A percentile compares a stretch with the other conserved stretches of the same genome.
phyloP scores from a whole-genome alignment of 2,888 invertebrate species.

The Apotomis capreana region DNA sequence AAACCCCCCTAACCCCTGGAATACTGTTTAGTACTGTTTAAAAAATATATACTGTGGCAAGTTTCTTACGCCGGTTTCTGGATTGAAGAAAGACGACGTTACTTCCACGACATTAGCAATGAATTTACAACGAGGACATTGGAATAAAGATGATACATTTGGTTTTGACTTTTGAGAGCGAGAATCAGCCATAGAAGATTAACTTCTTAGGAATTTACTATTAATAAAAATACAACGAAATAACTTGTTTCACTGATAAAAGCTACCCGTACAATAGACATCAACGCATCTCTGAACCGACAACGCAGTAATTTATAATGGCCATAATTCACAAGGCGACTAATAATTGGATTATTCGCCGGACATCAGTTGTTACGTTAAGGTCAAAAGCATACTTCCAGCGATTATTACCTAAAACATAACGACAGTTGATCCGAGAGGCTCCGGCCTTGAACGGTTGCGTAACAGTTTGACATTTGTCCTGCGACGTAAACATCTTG shows the following conservation, averaged over 20 bases:
- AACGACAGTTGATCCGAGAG: constrained; percentile 47
- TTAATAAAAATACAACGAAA: not conserved
- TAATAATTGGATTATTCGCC: constrained; percentile 28
- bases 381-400: constrained; percentile 34
- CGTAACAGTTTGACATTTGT: constrained; percentile 67
- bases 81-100: too few species aligned
- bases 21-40: too few species aligned
- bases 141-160: too few species aligned
- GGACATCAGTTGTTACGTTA: constrained; percentile 34
- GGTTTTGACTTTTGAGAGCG: too few species aligned
- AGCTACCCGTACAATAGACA: constrained; percentile 55
- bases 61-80: too few species aligned
- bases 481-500: constrained; percentile 55
- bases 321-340: constrained; percentile 16
- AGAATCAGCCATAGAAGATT: too few species aligned
- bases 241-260: not conserved
- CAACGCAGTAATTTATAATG: not conserved
- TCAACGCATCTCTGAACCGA: constrained; percentile 54
- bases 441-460: constrained; percentile 74
- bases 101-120: too few species aligned
- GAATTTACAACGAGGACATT: too few species aligned
- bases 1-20: too few species aligned
- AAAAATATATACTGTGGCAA: too few species aligned
- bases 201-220: too few species aligned
- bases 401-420: constrained; percentile 47